Conservation (phyloP, 2,888 invertebrate genomes). For the Dicycla oo region DNA sequence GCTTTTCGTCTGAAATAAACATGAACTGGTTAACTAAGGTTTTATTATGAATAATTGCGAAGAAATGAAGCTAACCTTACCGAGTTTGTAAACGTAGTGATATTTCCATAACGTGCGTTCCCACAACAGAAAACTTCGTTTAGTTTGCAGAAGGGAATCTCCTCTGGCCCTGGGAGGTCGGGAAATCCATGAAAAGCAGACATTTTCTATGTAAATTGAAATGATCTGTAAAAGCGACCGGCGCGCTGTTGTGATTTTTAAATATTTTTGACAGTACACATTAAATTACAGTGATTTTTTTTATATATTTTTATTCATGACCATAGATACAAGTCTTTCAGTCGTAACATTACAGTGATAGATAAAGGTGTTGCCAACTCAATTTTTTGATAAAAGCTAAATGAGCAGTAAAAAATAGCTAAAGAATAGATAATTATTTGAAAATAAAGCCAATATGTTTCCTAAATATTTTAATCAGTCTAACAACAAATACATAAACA, state of each 20-base stretch:
- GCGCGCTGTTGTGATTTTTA: slow-evolving; percentile 48
- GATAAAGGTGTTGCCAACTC: too few species aligned
- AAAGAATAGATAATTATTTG: too few species aligned
- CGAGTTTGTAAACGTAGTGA: slow-evolving; percentile 90
- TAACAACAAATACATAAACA: too few species aligned
- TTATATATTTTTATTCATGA: too few species aligned
- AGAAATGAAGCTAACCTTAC: slow-evolving; percentile 85
- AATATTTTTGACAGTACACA: slow-evolving; percentile 40
- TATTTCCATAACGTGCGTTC: slow-evolving; percentile 89
- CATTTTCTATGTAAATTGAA: slow-evolving; percentile 76
- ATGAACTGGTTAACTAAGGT: background rate
- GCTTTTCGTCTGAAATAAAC: slow-evolving; percentile 88
- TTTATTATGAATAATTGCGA: background rate
- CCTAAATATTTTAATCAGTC: too few species aligned
- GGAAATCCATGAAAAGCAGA: slow-evolving; percentile 89
- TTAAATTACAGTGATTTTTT: too few species aligned
- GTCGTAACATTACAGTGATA: too few species aligned
- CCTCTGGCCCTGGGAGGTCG: slow-evolving; percentile 86
- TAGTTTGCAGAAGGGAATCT: slow-evolving; percentile 91
- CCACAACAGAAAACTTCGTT: slow-evolving; percentile 91
- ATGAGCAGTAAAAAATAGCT: too few species aligned
- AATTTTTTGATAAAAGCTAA: too few species aligned
- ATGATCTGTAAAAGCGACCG: slow-evolving; percentile 56
- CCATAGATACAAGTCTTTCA: too few species aligned
- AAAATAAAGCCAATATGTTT: too few species aligned